Base-by-base conservation (phyloP, 2,797 vertebrate species). In the Acanthurus lineatus region DNA sequence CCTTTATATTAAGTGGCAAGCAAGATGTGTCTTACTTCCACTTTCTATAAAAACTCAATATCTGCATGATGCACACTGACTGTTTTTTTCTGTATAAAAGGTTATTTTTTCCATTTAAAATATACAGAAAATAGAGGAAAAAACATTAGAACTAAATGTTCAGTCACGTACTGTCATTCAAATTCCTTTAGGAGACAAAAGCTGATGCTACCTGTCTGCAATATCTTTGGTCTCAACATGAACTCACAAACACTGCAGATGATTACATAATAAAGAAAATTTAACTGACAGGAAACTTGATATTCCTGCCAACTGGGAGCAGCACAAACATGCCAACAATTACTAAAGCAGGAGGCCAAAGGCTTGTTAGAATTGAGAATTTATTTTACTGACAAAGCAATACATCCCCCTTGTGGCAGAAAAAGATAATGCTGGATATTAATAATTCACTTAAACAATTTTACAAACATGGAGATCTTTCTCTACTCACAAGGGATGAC, bases 401-500 rank as follows among this genome's bases (percentile, higher is more conserved):
- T 61, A 60, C 84, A 28, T 38, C 90, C 88, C 72, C 70, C 90
- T 83, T 71, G 92, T 91, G 92, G 87, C 54, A 54, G 72, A 35
- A 58, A 42, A 19, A 32, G 40, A 71, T 42, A 81, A 64, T 77
- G 68, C 32, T 22, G 5, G 12, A 28, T 22, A 6, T 65, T 3
- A 76, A 63, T 44, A 62, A 28, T 57, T 71, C 15, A 77, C 25
- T 49, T 6, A 2, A 38, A 56, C 9, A 35, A 35, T 32, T 11
- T 16, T 0, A 67, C 12, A 17, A 53, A 61, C 11, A 47, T 9
- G 7, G 56, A 57, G 35, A 62, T 25, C 25, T n/a, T 49, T 0
- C 45, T 66, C 9, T 77, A 97, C 98, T 98, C 93, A 99, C 98
- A 99, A 77, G 98, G 98, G 83, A 99, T 99, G 84, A 99, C 97